Evolutionary conservation across 2,113 vertebrate genomes (phyloP).

Genomic region (Merops nubicus): DNA sequence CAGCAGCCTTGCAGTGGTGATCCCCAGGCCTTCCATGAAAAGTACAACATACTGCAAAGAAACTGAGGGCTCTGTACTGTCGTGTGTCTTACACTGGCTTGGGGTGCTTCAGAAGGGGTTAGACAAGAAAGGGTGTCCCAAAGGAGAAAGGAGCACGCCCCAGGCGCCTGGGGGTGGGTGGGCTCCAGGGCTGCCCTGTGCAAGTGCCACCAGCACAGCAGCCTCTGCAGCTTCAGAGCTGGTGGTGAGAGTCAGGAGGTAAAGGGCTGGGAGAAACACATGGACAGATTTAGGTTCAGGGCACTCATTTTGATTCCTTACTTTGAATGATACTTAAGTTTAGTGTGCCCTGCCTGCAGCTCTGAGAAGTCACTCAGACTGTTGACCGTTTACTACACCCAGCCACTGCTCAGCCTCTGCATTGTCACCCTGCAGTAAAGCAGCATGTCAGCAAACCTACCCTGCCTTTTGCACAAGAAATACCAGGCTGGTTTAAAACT

Average conservation of each 20-base stretch:
- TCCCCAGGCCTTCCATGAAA: neutral
- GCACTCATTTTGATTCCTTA: neutral
- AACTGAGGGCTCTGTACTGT: neutral
- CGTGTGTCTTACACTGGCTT: neutral
- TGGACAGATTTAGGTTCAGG: neutral
- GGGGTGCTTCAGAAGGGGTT: neutral
- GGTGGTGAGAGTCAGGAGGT: neutral
- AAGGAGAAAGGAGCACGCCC: neutral
- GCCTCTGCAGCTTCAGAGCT: neutral
- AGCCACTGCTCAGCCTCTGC: neutral
- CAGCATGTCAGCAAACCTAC: neutral
- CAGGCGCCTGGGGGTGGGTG: neutral
- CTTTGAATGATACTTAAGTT: neutral
- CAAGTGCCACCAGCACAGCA: neutral
- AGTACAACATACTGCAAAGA: neutral
- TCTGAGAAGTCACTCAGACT: neutral
- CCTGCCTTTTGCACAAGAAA: neutral
- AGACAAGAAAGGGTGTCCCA: neutral
- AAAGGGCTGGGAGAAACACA: neutral
- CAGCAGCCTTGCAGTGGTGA: neutral
- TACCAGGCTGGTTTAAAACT: neutral
- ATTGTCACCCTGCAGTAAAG: neutral
- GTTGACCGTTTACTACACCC: neutral
- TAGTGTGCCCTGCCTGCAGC: neutral
- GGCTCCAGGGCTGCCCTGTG: neutral